These are phyloP conservation scores for Trachymyrmex septentrionalis DNA, from an alignment of 1,140 invertebrate species.

Conservation along the genomic window DNA sequence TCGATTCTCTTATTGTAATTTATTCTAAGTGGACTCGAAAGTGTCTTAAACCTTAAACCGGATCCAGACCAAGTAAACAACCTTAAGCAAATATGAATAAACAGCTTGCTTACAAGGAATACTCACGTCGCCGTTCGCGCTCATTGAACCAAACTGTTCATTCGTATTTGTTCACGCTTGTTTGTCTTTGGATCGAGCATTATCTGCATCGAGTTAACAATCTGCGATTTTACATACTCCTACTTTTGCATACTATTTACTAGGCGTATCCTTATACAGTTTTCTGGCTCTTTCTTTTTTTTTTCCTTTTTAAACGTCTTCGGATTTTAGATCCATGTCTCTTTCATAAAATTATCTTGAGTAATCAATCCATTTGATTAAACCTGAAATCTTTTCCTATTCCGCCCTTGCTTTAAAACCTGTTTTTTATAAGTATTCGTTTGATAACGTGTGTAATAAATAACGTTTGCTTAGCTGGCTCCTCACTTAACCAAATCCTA, in stretches of 20 bases:
- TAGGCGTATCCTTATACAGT: neutral
- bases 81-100: neutral
- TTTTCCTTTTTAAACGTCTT: neutral
- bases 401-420: neutral
- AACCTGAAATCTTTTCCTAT: neutral
- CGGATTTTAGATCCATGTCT: neutral
- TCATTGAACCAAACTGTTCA: constrained; percentile 10
- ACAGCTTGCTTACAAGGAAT: neutral
- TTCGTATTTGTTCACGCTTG: neutral
- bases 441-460: constrained; percentile 11
- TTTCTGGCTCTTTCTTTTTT: neutral
- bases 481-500: too few relatives aligned
- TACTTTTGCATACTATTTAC: neutral
- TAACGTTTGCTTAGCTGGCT: too few relatives aligned
- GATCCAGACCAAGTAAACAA: neutral
- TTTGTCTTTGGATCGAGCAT: neutral
- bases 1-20: neutral
- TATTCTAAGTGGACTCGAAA: neutral
- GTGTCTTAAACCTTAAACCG: constrained; percentile 21
- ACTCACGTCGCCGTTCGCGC: neutral
- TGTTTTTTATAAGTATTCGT: neutral
- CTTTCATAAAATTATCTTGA: neutral
- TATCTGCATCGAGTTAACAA: constrained; percentile 20
- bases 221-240: constrained; percentile 1
- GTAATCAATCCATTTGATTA: constrained; percentile 25